phyloP scores from a whole-genome alignment of 2,797 vertebrate species.

The Mus spretus region DNA sequence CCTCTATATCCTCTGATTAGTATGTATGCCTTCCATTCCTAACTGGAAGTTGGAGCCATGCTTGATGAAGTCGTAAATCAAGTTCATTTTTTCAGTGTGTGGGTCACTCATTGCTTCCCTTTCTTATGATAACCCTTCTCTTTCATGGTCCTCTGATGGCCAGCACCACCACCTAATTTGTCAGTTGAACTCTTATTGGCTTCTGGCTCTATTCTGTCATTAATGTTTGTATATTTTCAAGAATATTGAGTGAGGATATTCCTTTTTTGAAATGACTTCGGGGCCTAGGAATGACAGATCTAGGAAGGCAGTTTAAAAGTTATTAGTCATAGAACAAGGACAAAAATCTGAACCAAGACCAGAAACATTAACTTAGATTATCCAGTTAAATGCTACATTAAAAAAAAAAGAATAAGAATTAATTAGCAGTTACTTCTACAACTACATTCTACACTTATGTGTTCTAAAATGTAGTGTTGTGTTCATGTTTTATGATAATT shows the following conservation, averaged over 20 bases:
- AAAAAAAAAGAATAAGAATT: neutral
- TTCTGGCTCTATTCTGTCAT: neutral
- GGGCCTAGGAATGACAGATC: neutral
- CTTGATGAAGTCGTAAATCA: neutral
- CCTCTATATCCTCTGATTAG: neutral
- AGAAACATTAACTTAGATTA: constrained; percentile 8
- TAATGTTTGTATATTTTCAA: neutral
- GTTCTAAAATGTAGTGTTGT: neutral
- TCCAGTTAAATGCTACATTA: neutral
- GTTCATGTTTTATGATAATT: constrained; percentile 27
- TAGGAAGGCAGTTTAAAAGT: neutral
- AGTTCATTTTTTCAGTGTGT: neutral
- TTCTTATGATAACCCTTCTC: neutral
- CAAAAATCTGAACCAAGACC: neutral
- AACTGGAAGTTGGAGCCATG: neutral
- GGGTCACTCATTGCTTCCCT: neutral
- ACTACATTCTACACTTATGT: neutral
- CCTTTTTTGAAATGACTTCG: constrained; percentile 29
- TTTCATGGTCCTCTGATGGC: neutral
- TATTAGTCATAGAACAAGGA: neutral
- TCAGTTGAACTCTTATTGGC: neutral
- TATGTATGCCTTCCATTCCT: neutral
- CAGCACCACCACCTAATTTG: neutral
- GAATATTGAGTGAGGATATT: neutral
- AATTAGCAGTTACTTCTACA: neutral